Base-by-base conservation (phyloP, 2,797 vertebrate genomes). In the Amphiprion clarkii region DNA sequence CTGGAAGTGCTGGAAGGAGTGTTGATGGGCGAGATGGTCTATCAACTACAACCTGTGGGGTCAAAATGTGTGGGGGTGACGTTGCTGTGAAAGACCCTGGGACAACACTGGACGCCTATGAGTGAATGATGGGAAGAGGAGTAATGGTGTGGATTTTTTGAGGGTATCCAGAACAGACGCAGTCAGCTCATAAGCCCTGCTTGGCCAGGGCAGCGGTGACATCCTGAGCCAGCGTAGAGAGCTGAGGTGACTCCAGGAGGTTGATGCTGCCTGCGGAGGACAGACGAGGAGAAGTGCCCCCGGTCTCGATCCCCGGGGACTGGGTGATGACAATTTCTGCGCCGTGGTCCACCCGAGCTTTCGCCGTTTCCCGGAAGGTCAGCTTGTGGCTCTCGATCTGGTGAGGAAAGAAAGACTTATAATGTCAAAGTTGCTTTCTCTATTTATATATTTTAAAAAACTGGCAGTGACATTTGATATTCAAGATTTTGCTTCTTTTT, bases 371-470 rank as follows among this genome's bases (percentile, higher is more conserved):
- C 87, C 97, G 92, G 96, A 98, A 99, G 89, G 78, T 94, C 79
- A 99, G 90, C 94, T 97, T 99, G 90, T 99, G 97, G 92, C 96
- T 98, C 94, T 99, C 97, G 53, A 99, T 99, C 97, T 99, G 93
- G 4, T 4, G 21, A 42, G n/a, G 21, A 23, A 4, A 1, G n/a
- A 16, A 8, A 53, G 5, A 61, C 21, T 19, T 16, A 19, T 63
- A 6, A 56, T 17, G 12, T 70, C 52, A 58, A 3, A 2, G 29
- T 6, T 23, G 25, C 73, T 51, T 56, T 62, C 7, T 42, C 4
- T 17, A 16, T 11, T 58, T 65, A 17, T 64, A n/a, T 11, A 21
- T 27, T 23, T 11, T 12, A 12, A 21, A 33, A 42, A 68, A 55
- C 27, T 1, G 51, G 11, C 31, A 54, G 10, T 2, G 31, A 70